Evolutionary conservation across 1,140 invertebrate genomes (phyloP).

Genomic region (Pseudomyrmex sp.): DNA sequence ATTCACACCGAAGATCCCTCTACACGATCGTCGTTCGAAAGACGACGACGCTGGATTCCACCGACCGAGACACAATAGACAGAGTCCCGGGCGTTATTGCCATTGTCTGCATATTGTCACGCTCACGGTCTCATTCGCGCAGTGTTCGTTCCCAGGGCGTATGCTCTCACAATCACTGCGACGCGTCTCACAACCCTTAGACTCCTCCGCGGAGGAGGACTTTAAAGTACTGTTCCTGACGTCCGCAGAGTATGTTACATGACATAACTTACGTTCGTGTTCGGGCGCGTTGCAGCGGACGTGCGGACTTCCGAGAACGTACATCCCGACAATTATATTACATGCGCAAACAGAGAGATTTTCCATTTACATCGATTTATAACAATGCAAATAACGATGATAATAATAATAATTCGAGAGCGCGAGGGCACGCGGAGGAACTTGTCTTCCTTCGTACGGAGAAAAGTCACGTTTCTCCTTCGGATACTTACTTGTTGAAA

Average conservation of each 20-base stretch:
- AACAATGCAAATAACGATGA: too few species aligned
- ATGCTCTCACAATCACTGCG: constrained; percentile 25
- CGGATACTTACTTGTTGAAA: constrained; percentile 21
- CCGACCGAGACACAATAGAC: constrained; percentile 37
- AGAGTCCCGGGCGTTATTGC: constrained; percentile 34
- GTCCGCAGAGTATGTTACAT: constrained; percentile 15
- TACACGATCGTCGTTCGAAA: background rate
- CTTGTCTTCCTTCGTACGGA: background rate
- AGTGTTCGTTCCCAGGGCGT: constrained; percentile 23
- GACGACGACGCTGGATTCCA: background rate
- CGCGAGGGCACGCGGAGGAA: too few species aligned
- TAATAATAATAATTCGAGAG: too few species aligned
- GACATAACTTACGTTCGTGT: constrained; percentile 32
- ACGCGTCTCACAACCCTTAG: constrained; percentile 24
- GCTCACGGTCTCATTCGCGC: constrained; percentile 26
- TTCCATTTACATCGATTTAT: too few species aligned
- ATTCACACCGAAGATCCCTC: constrained; percentile 11
- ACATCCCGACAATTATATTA: background rate
- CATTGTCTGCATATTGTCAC: constrained; percentile 58
- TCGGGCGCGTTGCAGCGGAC: constrained; percentile 13
- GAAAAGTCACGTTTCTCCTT: constrained; percentile 39
- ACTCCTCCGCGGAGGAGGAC: background rate
- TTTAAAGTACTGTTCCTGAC: constrained; percentile 48
- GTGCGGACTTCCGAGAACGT: background rate
- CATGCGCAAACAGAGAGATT: background rate